Conservation (phyloP, 92 coral and sea anemone genomes). For the Umimayanthus chanpuru region DNA sequence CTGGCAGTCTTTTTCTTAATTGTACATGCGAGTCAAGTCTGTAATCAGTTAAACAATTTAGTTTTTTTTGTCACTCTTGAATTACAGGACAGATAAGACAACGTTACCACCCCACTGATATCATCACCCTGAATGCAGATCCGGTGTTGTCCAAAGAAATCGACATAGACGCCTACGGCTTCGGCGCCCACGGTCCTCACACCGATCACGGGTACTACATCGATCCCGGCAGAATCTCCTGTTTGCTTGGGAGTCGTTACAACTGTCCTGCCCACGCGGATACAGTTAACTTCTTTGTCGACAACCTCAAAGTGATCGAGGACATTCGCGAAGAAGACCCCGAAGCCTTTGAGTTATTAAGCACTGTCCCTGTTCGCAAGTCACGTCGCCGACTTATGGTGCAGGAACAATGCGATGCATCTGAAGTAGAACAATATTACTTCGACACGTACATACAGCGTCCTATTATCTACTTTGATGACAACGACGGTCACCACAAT, state of each 20-base stretch:
- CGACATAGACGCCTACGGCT: neutral
- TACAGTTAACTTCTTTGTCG: slow-evolving; percentile 35
- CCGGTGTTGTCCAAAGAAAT: neutral
- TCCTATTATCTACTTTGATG: neutral
- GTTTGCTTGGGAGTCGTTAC: slow-evolving; percentile 19
- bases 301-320: slow-evolving; percentile 42
- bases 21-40: too few relatives aligned
- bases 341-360: slow-evolving; percentile 25
- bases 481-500: neutral
- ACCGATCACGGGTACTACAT: neutral
- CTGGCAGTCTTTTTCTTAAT: too few relatives aligned
- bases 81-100: too few relatives aligned
- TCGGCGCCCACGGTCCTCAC: neutral
- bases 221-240: slow-evolving; percentile 3
- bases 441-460: neutral
- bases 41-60: too few relatives aligned
- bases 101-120: neutral
- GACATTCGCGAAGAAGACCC: slow-evolving; percentile 48
- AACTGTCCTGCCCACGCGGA: slow-evolving; percentile 21
- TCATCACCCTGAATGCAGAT: neutral
- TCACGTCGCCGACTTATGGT: slow-evolving; percentile 17
- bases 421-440: neutral
- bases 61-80: too few relatives aligned
- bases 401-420: slow-evolving; percentile 11
- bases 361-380: slow-evolving; percentile 17